Evolutionary conservation across 2,797 vertebrate species (phyloP).

Genomic region (Myripristis jacobus): DNA sequence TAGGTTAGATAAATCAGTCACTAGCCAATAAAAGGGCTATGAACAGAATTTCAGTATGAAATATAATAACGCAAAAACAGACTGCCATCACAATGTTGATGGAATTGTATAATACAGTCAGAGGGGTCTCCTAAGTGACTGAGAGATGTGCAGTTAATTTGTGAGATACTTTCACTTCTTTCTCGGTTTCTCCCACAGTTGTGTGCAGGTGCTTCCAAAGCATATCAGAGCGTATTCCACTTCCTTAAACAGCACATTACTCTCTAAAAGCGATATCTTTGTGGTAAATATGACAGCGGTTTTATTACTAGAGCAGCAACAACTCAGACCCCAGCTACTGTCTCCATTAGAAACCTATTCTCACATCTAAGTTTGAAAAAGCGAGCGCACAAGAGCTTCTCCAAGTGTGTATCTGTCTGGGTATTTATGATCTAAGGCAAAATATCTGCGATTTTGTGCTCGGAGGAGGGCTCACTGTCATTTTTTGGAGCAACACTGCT

Average conservation of each 20-base stretch:
- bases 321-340: neutral
- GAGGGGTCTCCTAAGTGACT: neutral
- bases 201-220: neutral
- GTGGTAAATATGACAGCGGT: neutral
- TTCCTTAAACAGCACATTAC: neutral
- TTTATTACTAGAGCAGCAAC: neutral
- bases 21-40: slow-evolving; percentile 13
- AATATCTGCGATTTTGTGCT: slow-evolving; percentile 37
- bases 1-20: slow-evolving; percentile 12
- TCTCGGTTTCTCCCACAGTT: neutral
- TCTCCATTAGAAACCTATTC: neutral
- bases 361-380: neutral
- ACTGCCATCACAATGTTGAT: neutral
- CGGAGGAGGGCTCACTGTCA: slow-evolving; percentile 34
- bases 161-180: neutral
- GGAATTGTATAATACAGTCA: neutral
- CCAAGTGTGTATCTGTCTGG: neutral
- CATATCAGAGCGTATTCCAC: neutral
- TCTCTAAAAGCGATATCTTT: neutral
- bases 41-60: neutral
- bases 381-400: neutral
- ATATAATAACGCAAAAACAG: neutral
- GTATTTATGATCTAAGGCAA: slow-evolving; percentile 37
- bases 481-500: slow-evolving; percentile 45
- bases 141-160: neutral